These are phyloP conservation scores for Borostomias antarcticus DNA, from an alignment of 2,797 vertebrate genomes.

Conservation along the genomic window DNA sequence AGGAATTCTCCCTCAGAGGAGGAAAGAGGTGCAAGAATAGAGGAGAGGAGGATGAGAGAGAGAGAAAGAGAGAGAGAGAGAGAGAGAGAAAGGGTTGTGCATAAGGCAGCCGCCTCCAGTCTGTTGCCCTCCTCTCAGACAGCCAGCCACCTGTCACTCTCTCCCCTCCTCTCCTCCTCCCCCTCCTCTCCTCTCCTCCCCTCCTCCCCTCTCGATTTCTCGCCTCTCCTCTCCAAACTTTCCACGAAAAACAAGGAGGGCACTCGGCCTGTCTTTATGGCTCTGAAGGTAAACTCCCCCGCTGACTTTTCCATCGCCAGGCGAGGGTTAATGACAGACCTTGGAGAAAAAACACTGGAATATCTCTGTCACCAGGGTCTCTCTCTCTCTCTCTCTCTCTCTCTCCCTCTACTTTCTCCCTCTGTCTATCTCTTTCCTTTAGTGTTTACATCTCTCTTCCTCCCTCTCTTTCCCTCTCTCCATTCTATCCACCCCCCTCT, in stretches of 20 bases:
- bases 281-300: slow-evolving; percentile 25
- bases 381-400: slow-evolving; percentile 31
- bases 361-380: slow-evolving; percentile 55
- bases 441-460: slow-evolving; percentile 7
- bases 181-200: slow-evolving; percentile 29
- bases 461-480: not conserved
- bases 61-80: not conserved
- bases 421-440: slow-evolving; percentile 14
- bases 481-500: not conserved
- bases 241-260: slow-evolving; percentile 17
- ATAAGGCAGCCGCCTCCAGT: not conserved
- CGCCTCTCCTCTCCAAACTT: slow-evolving; percentile 17
- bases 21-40: not conserved
- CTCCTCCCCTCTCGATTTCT: not conserved
- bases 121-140: not conserved
- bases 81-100: not conserved
- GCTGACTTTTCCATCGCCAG: slow-evolving; percentile 35
- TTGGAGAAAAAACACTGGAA: slow-evolving; percentile 41
- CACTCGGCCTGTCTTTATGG: slow-evolving; percentile 10
- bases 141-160: slow-evolving; percentile 32
- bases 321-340: slow-evolving; percentile 55
- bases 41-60: not conserved
- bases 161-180: not conserved
- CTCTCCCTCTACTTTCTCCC: not conserved
- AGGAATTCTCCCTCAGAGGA: slow-evolving; percentile 77